Evolutionary conservation across 2,797 vertebrate species (phyloP).

Genomic region (Chiroxiphia lanceolata): DNA sequence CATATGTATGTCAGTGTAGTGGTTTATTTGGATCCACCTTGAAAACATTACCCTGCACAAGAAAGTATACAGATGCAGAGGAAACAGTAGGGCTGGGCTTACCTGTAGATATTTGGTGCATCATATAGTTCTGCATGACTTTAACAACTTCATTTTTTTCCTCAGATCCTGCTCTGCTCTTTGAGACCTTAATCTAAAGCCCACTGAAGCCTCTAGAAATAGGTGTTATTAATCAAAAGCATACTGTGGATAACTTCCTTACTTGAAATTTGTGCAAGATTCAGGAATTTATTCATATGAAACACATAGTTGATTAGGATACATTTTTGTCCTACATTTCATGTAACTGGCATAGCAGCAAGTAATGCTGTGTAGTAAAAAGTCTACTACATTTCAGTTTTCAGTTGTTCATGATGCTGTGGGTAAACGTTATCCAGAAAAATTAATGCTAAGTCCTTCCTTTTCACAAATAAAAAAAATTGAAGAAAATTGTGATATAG

Average conservation of each 20-base stretch:
- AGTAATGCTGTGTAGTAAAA: not conserved
- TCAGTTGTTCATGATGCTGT: not conserved
- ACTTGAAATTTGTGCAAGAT: not conserved
- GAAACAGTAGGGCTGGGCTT: not conserved
- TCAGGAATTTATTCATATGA: constrained; percentile 16
- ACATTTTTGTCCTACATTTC: not conserved
- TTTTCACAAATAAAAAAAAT: not conserved
- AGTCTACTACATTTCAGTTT: not conserved
- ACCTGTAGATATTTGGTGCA: not conserved
- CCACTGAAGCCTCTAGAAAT: not conserved
- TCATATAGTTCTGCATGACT: not conserved
- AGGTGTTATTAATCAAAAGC: not conserved
- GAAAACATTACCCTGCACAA: not conserved
- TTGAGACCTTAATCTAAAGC: not conserved
- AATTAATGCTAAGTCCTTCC: constrained; percentile 10
- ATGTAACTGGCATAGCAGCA: not conserved
- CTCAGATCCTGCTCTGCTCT: not conserved
- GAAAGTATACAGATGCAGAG: not conserved
- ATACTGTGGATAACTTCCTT: not conserved
- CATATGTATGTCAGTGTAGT: not conserved
- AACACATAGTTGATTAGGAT: constrained; percentile 5
- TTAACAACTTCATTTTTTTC: not conserved
- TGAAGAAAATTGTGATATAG: not conserved
- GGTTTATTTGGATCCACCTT: not conserved
- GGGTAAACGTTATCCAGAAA: not conserved